Evolutionary conservation across 1,140 invertebrate genomes (phyloP), one percentile per base, ranked within the genome.

Genomic region (Colletes gigas): DNA sequence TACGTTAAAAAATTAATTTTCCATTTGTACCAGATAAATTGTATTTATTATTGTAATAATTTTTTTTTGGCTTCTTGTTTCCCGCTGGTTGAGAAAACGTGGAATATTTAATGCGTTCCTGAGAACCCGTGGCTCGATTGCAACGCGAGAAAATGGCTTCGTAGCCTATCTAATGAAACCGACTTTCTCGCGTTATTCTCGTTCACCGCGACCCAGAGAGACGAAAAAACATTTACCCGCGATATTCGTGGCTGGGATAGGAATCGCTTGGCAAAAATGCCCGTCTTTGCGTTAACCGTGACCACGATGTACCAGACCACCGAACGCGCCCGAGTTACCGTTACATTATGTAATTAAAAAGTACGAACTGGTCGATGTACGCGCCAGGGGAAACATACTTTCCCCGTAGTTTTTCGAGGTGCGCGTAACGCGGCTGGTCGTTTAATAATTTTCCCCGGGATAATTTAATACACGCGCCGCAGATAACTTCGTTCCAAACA

Each of bases 311-410:
- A 15, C 60, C 47, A 10, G 19, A n/a, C 30, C 15, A 30, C 1
- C 10, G 17, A 15, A 19, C 50, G 6, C 44, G n/a, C 12, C 14
- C 39, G 15, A 8, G 44, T 59, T 66, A 21, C 39, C 44, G 76
- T 30, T 73, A 50, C 70, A 73, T 73, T 65, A 79, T 62, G 60
- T 72, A 65, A 79, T 79, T 79, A 79, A 79, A 79, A 79, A 79
- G 39, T 65, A 50, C 12, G n/a, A 41, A 62, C 67, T n/a, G 21
- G 41, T 14, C 70, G 77, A 79, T 73, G 59, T 50, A 8, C 70
- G 47, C 3, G 6, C 17, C n/a, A 19, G n/a, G 41, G 54, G 30
- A 79, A 73, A 79, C 60, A 57, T 63, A 79, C 70, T 79, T 73
- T 39, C 52, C 50, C n/a, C 39, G 39, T 5, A 52, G 44, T 30